Conservation (phyloP, 92 coral and sea anemone species). For the Actinernus sp. region DNA sequence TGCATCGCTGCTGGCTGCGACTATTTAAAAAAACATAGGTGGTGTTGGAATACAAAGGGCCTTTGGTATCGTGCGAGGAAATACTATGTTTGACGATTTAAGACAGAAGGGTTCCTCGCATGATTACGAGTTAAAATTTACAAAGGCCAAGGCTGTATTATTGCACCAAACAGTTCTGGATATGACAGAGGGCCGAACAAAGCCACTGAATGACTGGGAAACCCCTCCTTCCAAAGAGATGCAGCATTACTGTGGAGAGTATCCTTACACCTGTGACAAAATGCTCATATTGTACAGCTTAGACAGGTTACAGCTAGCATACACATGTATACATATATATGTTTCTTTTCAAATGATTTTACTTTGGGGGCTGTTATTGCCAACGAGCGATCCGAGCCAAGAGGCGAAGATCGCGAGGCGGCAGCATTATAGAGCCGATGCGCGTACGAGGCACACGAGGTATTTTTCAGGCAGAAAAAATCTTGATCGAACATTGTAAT, state of each 20-base stretch:
- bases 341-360: too few species aligned
- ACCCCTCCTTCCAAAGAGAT: conserved; percentile 4
- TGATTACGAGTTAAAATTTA: not conserved
- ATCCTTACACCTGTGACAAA: conserved; percentile 3
- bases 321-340: too few species aligned
- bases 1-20: conserved; percentile 11
- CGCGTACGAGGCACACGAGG: too few species aligned
- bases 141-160: not conserved
- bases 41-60: conserved; percentile 11
- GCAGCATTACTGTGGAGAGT: conserved; percentile 17
- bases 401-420: too few species aligned
- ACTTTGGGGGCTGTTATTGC: too few species aligned
- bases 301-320: too few species aligned
- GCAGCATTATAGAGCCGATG: too few species aligned
- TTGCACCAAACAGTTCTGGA: conserved; percentile 3
- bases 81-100: not conserved
- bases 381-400: too few species aligned
- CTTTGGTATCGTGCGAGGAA: not conserved
- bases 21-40: not conserved
- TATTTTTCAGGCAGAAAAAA: too few species aligned
- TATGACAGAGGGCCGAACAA: not conserved
- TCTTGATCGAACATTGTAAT: too few species aligned
- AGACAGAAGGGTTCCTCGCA: not conserved
- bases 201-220: not conserved
- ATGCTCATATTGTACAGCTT: too few species aligned